A percentile compares a stretch with the other conserved stretches of the same genome.
Conservation (phyloP, 2,797 vertebrate species). For the Mergus octosetaceus region DNA sequence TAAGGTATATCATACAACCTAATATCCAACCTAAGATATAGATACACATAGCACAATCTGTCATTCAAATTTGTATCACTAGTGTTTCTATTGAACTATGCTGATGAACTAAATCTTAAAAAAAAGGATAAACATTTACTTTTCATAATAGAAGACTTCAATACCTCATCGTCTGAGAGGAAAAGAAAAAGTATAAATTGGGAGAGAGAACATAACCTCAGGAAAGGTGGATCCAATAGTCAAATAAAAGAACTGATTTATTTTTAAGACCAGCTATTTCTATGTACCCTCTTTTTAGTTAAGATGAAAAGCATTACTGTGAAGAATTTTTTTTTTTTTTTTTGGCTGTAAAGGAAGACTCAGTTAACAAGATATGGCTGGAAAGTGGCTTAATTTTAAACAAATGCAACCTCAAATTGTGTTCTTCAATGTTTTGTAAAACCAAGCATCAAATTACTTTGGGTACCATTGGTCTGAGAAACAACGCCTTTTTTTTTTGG, state of each 20-base stretch:
- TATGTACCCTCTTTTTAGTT: not conserved
- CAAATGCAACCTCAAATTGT: not conserved
- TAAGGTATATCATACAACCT: no score
- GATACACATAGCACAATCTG: not conserved
- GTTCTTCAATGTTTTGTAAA: not conserved
- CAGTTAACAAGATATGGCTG: not conserved
- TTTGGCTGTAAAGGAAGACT: not conserved
- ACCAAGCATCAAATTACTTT: not conserved
- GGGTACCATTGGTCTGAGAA: not conserved
- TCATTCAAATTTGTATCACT: not conserved
- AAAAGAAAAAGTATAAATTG: not conserved
- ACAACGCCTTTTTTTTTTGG: not conserved
- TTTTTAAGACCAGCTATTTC: not conserved
- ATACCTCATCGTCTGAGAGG: not conserved
- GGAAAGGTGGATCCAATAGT: not conserved
- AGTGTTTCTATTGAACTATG: not conserved
- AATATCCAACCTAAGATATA: not conserved
- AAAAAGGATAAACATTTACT: constrained; percentile 9
- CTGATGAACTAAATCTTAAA: constrained; percentile 5
- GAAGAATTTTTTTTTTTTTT: not conserved
- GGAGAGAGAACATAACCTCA: not conserved
- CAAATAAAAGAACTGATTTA: not conserved
- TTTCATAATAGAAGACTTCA: constrained; percentile 7
- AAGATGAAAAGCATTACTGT: not conserved
- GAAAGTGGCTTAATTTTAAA: not conserved